Percentiles rank a stretch among this genome's conserved stretches.
These are phyloP conservation scores for Lagria hirta DNA, from an alignment of 2,888 invertebrate species.

Conservation along the genomic window DNA sequence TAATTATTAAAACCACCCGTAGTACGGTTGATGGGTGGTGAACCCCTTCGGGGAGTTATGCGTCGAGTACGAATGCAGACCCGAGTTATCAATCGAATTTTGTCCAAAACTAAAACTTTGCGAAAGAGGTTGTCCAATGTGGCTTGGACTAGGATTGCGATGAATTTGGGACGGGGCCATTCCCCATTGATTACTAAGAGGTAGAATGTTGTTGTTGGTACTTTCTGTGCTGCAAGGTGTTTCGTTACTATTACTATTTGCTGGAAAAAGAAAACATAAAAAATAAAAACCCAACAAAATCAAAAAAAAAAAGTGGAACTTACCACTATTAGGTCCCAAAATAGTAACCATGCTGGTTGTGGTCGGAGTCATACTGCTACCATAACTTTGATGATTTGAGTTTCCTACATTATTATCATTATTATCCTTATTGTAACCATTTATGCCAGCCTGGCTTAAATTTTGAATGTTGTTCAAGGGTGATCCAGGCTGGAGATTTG, in stretches of 20 bases:
- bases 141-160: constrained; percentile 40
- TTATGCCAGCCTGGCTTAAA: constrained; percentile 10
- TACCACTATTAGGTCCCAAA: constrained; percentile 56
- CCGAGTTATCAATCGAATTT: constrained; percentile 34
- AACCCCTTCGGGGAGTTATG: constrained; percentile 42
- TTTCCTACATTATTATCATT: constrained; percentile 38
- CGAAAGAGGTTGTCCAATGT: constrained; percentile 30
- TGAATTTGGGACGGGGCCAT: constrained; percentile 42
- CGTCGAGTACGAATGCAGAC: constrained; percentile 36
- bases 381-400: constrained; percentile 33
- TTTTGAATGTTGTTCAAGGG: constrained; percentile 42
- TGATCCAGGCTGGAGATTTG: constrained; percentile 47
- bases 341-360: constrained; percentile 56
- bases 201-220: constrained; percentile 55
- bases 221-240: constrained; percentile 40
- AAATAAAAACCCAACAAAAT: too few species aligned
- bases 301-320: too few species aligned
- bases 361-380: constrained; percentile 51
- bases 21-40: constrained; percentile 44
- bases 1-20: constrained; percentile 45
- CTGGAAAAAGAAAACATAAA: constrained; percentile 33
- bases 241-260: constrained; percentile 47
- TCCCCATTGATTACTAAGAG: constrained; percentile 35
- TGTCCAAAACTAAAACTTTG: constrained; percentile 40
- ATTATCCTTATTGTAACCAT: constrained; percentile 37